Percentiles rank a stretch among this genome's conserved stretches.
Conservation (phyloP, 2,113 vertebrate species). For the Pipa parva region DNA sequence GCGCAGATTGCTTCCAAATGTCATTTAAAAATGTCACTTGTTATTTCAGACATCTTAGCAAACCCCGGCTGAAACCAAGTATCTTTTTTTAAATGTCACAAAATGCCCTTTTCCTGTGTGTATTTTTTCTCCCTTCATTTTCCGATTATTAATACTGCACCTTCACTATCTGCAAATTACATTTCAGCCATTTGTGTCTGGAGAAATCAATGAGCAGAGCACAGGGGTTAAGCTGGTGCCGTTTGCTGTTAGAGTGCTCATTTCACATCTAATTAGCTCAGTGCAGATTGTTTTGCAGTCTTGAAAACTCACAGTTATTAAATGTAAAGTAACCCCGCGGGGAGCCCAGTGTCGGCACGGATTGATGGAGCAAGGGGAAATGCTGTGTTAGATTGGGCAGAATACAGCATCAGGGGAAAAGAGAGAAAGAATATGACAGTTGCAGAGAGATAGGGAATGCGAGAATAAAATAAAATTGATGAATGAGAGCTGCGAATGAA, state of each 20-base stretch:
- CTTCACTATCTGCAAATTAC: too few species aligned
- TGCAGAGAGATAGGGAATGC: background rate
- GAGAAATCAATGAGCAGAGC: slow-evolving; percentile 10
- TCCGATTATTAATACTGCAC: too few species aligned
- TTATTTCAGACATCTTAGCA: too few species aligned
- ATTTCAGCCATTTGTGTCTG: background rate
- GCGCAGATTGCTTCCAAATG: too few species aligned
- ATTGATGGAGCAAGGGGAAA: background rate
- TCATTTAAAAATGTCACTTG: too few species aligned
- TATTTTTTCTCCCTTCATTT: too few species aligned
- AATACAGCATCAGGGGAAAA: background rate
- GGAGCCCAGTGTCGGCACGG: background rate
- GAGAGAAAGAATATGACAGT: background rate
- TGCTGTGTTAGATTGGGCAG: background rate
- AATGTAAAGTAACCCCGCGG: slow-evolving; percentile 17
- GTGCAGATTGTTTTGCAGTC: slow-evolving; percentile 16
- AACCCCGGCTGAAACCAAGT: too few species aligned
- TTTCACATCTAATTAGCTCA: slow-evolving; percentile 41
- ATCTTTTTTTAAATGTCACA: too few species aligned
- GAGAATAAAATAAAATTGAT: too few species aligned
- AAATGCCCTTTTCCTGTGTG: too few species aligned
- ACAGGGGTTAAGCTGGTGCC: slow-evolving; percentile 18
- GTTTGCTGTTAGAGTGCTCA: slow-evolving; percentile 15
- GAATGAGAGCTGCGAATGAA: too few species aligned
- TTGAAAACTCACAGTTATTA: slow-evolving; percentile 19